These are phyloP conservation scores for Piaya cayana DNA, from an alignment of 2,113 vertebrate species.

Conservation along the genomic window DNA sequence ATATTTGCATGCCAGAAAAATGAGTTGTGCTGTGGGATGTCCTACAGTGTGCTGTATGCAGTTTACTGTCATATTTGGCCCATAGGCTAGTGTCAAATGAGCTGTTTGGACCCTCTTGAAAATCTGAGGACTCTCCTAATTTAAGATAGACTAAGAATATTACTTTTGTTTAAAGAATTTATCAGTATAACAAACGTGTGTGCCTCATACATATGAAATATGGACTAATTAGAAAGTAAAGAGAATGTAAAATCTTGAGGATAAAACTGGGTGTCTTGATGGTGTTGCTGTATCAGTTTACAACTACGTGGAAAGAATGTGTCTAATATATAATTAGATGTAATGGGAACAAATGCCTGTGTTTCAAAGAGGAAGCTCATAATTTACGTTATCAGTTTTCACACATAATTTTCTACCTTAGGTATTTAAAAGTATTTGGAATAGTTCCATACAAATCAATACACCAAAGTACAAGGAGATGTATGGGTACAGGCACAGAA, in stretches of 20 bases:
- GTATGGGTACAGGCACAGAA: neutral
- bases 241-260: neutral
- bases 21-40: neutral
- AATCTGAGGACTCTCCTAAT: neutral
- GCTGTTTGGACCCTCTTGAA: neutral
- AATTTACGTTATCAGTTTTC: neutral
- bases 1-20: neutral
- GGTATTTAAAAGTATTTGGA: neutral
- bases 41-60: neutral
- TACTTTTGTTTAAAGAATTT: neutral
- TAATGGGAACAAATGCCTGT: neutral
- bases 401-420: neutral
- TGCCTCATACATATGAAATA: neutral
- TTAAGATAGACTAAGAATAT: neutral
- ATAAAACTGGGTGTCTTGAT: neutral
- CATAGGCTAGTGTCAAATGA: neutral
- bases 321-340: neutral
- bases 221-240: neutral
- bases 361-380: neutral
- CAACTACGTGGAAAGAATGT: neutral
- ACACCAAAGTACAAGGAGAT: neutral
- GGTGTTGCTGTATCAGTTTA: neutral
- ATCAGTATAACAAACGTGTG: rapidly evolving
- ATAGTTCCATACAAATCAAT: neutral
- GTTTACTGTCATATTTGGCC: neutral